Evolutionary conservation across 2,888 invertebrate species (phyloP), one percentile per base, ranked within the genome.

Genomic region (Meganola albula): DNA sequence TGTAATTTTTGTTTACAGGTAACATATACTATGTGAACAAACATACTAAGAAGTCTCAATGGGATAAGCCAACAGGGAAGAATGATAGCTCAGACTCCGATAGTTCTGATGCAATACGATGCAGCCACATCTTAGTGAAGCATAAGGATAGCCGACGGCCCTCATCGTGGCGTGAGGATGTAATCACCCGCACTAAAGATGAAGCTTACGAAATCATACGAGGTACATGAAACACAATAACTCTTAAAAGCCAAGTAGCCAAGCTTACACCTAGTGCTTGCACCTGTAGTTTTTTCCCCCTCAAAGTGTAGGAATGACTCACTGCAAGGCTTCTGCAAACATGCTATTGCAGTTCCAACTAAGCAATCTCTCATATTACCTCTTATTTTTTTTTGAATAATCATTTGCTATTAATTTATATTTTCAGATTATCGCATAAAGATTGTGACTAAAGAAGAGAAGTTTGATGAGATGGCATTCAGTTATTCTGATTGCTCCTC

Each of bases 401-500:
- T n/a, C n/a, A n/a, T n/a, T n/a, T n/a, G 16, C 16, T 16, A 16
- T 5, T 5, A 16, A 5, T 16, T 16, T 16, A 16, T 5, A 20
- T 20, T 27, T 27, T 5, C 75, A 94, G 94, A 89, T 12, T 94
- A 93, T 68, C 88, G 92, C 46, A 89, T 91, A 51, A 89, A 92
- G 72, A 95, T 98, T 44, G 89, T 90, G 2, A 88, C 89, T 37
- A 94, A 92, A 1, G 91, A 94, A 63, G 87, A 89, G 1, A 91
- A 91, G 7, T 94, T 98, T 72, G 92, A 91, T 24, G 95, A 95
- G 40, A 73, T 98, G 27, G 97, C 98, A 1, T 88, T 90, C 16
- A 89, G 93, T 69, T 95, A 90, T 74, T 97, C 97, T 12, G 98
- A 98, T 72, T 98, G 98, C 70, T 96, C 96, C 52, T 97, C 97